These are phyloP conservation scores for Drosophila jambulina DNA, from an alignment of 1,140 invertebrate species.

Conservation along the genomic window DNA sequence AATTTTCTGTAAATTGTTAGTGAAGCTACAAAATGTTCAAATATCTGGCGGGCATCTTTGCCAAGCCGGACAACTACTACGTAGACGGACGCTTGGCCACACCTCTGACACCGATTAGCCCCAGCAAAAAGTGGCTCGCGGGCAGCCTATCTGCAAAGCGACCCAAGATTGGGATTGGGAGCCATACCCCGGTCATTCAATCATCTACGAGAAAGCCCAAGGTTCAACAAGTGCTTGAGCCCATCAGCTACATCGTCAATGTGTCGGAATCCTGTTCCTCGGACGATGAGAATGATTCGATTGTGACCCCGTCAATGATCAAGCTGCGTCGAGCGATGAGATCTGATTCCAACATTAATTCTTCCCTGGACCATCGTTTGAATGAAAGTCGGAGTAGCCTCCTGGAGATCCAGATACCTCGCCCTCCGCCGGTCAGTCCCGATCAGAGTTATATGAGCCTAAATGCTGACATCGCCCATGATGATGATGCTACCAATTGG, in stretches of 20 bases:
- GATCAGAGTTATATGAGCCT: slow-evolving; percentile 1
- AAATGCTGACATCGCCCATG: background rate
- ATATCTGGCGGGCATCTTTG: slow-evolving; percentile 33
- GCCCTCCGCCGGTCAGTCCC: slow-evolving; percentile 8
- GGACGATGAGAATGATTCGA: slow-evolving; percentile 1
- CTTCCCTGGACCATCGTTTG: background rate
- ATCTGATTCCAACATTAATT: background rate
- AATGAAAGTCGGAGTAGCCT: background rate
- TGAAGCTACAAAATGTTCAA: slow-evolving; percentile 15
- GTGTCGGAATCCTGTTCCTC: slow-evolving; percentile 4
- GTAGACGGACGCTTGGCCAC: slow-evolving; percentile 9
- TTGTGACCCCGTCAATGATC: background rate
- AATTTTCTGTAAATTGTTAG: slow-evolving; percentile 16
- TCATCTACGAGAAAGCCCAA: background rate
- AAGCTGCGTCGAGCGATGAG: no score
- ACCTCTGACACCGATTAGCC: background rate
- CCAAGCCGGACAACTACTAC: slow-evolving; percentile 12
- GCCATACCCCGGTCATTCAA: no score
- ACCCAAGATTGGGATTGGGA: no score
- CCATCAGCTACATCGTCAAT: slow-evolving; percentile 13
- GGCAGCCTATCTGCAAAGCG: background rate
- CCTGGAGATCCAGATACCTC: background rate
- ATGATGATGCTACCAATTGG: background rate
- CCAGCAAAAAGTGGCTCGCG: background rate
- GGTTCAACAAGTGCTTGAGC: background rate